Evolutionary conservation across 92 coral and sea anemone genomes (phyloP).

Genomic region (Chrysogorgia sp.): DNA sequence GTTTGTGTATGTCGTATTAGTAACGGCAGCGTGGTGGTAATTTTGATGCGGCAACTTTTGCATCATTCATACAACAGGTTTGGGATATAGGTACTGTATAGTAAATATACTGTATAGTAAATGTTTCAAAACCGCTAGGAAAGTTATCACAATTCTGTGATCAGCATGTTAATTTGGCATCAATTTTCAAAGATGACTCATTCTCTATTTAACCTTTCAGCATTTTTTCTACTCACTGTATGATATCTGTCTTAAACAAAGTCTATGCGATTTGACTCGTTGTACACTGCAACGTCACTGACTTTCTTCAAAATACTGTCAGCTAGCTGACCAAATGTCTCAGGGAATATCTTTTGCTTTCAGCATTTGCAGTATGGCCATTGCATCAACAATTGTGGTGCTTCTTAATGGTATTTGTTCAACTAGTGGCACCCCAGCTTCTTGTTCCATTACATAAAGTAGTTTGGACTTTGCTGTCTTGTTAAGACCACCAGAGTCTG

Average conservation of each 20-base stretch:
- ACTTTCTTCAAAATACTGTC: no score
- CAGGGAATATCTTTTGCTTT: slow-evolving; percentile 26
- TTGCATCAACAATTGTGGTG: slow-evolving; percentile 30
- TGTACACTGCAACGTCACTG: slow-evolving; percentile 12
- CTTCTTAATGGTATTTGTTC: slow-evolving; percentile 15
- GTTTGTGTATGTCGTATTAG: no score
- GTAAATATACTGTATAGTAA: no score
- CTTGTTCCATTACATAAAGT: slow-evolving; percentile 6
- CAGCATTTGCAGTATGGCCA: slow-evolving; percentile 22
- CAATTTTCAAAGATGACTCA: no score
- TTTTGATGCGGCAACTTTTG: no score
- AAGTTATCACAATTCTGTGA: no score
- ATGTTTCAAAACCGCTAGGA: no score
- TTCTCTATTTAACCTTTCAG: slow-evolving; percentile 19
- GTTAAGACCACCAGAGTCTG: slow-evolving; percentile 15
- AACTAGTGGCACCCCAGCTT: slow-evolving; percentile 1
- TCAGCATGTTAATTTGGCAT: no score
- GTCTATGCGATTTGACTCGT: slow-evolving; percentile 16
- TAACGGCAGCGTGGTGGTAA: no score
- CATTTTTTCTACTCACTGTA: slow-evolving; percentile 16
- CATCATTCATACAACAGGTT: no score
- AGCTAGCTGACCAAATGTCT: slow-evolving; percentile 10
- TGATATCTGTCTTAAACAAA: slow-evolving; percentile 33
- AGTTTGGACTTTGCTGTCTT: slow-evolving; percentile 24
- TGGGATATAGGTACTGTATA: no score